Evolutionary conservation across 2,888 invertebrate species (phyloP).

Genomic region (Lycaena phlaeas): DNA sequence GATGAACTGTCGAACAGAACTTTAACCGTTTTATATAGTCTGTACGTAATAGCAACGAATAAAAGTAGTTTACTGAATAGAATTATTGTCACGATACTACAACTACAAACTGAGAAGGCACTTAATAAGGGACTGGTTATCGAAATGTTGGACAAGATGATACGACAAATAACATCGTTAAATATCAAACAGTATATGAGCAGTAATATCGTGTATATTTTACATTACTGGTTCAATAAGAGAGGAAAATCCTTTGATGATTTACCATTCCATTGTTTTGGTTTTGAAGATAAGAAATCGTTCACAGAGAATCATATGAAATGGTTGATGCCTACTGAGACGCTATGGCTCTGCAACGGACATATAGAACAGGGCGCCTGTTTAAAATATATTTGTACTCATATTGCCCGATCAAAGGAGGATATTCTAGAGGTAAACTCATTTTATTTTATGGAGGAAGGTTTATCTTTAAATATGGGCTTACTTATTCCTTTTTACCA

Average conservation of each 20-base stretch:
- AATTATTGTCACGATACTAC: conserved; percentile 66
- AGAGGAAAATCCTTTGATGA: conserved; percentile 36
- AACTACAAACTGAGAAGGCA: conserved; percentile 64
- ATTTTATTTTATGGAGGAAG: neutral
- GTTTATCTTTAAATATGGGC: too few species aligned
- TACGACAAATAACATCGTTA: conserved; percentile 29
- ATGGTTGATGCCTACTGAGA: conserved; percentile 57
- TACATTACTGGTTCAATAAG: conserved; percentile 61
- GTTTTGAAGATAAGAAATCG: conserved; percentile 34
- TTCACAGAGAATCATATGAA: conserved; percentile 58
- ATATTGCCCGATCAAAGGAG: conserved; percentile 25
- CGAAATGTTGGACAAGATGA: conserved; percentile 54
- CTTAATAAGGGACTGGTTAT: conserved; percentile 48
- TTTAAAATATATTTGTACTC: conserved; percentile 29
- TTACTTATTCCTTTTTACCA: too few species aligned
- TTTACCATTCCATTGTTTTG: conserved; percentile 55
- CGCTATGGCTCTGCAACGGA: conserved; percentile 47
- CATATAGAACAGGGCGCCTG: conserved; percentile 34
- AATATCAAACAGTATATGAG: conserved; percentile 42
- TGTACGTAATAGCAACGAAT: conserved; percentile 63
- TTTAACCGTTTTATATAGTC: conserved; percentile 70
- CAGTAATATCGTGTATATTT: conserved; percentile 56
- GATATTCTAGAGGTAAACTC: conserved; percentile 36
- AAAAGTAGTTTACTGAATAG: conserved; percentile 64
- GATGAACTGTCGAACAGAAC: conserved; percentile 75